phyloP scores from a whole-genome alignment of 2,797 vertebrate genomes.

The Heliangelus exortis region DNA sequence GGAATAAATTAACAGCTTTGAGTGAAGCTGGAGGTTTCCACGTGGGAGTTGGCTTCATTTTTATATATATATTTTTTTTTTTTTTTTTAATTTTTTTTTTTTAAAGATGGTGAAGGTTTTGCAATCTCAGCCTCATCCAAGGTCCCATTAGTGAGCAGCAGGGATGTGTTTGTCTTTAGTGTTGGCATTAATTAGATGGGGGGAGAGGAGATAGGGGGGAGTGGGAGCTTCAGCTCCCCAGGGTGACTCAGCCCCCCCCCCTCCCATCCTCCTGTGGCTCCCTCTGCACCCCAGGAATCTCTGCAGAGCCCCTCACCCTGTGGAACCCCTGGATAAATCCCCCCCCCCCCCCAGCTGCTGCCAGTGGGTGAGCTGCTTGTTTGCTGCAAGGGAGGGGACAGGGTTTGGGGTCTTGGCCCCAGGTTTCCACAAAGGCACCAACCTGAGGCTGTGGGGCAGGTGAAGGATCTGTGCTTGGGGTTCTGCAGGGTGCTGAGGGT shows the following conservation, averaged over 20 bases:
- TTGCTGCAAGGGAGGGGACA: background rate
- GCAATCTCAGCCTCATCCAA: background rate
- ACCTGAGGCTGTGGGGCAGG: background rate
- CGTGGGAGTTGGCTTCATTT: conserved; percentile 38
- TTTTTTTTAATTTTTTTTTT: background rate
- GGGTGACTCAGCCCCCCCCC: conserved; percentile 18
- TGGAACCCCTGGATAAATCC: background rate
- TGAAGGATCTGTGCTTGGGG: too few species aligned
- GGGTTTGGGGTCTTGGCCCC: background rate
- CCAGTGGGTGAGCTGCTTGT: background rate
- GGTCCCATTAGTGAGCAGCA: background rate
- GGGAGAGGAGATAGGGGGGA: background rate
- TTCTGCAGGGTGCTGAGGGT: rapidly evolving
- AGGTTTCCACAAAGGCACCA: background rate
- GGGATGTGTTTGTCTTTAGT: conserved; percentile 16
- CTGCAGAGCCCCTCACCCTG: background rate
- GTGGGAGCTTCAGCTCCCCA: background rate
- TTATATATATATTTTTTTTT: too few species aligned
- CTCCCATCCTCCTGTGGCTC: background rate
- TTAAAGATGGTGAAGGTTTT: background rate
- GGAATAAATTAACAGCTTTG: conserved; percentile 54
- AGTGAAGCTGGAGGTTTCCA: conserved; percentile 45
- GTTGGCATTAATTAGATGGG: conserved; percentile 19
- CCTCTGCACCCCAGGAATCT: background rate
- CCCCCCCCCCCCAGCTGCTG: background rate